Evolutionary conservation across 2,888 invertebrate species (phyloP), one percentile per base, ranked within the genome.

Genomic region (Chrysomela aeneicollis): DNA sequence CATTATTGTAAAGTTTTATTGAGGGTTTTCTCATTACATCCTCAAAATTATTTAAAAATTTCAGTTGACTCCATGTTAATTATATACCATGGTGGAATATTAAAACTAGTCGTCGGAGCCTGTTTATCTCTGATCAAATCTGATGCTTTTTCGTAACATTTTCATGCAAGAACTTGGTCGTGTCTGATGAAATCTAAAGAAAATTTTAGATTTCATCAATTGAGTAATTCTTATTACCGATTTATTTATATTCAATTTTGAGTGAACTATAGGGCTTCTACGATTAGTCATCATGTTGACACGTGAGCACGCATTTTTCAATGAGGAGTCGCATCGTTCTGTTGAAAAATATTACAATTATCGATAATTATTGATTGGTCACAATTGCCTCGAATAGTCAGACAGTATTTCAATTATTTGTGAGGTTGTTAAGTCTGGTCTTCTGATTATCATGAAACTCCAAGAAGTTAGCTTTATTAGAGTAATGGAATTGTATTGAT

Each of bases 1-100:
- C 76, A 80, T 79, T 76, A 73, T 71, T 79, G 76, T 78, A 79
- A 78, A 80, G 75, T 76, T 77, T 74, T 77, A 76, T 75, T 46
- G 18, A 68, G 68, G 22, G 62, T 74, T 70, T 72, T 69, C 67
- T 69, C 77, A 77, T 78, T 78, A 75, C 77, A 77, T 75, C 71
- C 66, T 66, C 73, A 57, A 68, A 65, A 26, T 57, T 60, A 57
- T 62, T 69, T 67, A 26, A 58, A 51, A 26, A 47, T 57, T 70
- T 67, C 62, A 63, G 32, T 59, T 57, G 21, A 6, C 4, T 42
- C 10, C 10, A 35, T 35, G 5, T 35, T 10, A 9, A 2, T 35
- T 5, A 9, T 35, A 35, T 35, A 1, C 5, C n/a, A 42, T 42
- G 9, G 42, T 42, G 15, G n/a, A 12, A 35, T 12, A 35, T 6